Evolutionary conservation across 2,888 invertebrate genomes (phyloP).

Genomic region (Scotopteryx bipunctaria): DNA sequence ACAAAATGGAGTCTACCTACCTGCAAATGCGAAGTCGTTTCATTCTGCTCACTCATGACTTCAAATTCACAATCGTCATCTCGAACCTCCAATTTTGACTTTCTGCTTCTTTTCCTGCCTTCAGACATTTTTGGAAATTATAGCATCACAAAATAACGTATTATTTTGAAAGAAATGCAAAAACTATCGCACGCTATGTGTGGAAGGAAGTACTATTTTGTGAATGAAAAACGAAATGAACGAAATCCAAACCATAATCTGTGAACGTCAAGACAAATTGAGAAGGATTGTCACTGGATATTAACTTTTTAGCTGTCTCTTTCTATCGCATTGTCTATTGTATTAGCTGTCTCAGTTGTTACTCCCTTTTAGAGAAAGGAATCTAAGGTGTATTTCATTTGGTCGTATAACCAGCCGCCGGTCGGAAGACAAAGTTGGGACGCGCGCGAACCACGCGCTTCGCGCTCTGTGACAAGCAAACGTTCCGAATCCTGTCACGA

Average conservation of each 20-base stretch:
- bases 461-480: neutral
- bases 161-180: constrained; percentile 3
- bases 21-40: constrained; percentile 25
- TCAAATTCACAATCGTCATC: constrained; percentile 17
- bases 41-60: constrained; percentile 15
- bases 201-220: neutral
- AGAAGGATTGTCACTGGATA: neutral
- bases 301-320: neutral
- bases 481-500: too few species aligned
- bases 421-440: neutral
- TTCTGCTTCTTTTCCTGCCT: constrained; percentile 27
- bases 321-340: neutral
- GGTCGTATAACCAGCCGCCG: constrained; percentile 1
- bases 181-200: constrained; percentile 1
- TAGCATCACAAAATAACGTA: constrained; percentile 3
- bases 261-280: neutral
- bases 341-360: neutral
- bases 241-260: neutral
- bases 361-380: too few species aligned
- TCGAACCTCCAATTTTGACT: constrained; percentile 31
- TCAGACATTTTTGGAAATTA: constrained; percentile 25
- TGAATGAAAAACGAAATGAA: constrained; percentile 16
- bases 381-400: neutral
- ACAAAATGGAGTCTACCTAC: constrained; percentile 37
- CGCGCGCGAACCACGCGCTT: constrained; percentile 12